These are phyloP conservation scores for Bothrops jararaca DNA, from an alignment of 2,113 vertebrate species.

Conservation along the genomic window DNA sequence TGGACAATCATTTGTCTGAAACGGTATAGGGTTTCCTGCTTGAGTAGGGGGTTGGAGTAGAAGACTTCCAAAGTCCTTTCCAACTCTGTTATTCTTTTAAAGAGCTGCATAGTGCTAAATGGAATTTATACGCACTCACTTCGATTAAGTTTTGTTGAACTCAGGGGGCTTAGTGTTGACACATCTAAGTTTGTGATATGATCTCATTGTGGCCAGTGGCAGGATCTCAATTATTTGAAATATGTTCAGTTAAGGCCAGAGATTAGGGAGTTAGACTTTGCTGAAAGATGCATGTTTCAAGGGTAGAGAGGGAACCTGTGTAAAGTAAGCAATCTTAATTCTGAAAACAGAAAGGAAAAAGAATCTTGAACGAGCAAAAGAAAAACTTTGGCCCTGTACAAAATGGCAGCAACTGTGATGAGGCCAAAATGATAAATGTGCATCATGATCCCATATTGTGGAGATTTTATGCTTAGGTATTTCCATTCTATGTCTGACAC, in stretches of 20 bases:
- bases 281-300: neutral
- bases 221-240: neutral
- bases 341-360: neutral
- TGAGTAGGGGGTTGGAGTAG: neutral
- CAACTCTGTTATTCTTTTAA: neutral
- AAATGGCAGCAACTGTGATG: neutral
- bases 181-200: neutral
- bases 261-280: neutral
- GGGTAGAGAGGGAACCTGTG: neutral
- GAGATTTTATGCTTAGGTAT: neutral
- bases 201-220: neutral
- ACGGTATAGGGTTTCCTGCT: neutral
- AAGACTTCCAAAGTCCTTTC: neutral
- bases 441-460: neutral
- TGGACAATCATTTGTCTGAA: neutral
- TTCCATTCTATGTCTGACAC: neutral
- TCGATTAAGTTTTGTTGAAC: neutral
- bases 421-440: neutral
- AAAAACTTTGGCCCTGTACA: neutral
- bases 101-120: neutral
- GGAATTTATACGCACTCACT: neutral
- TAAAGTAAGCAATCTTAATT: neutral
- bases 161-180: neutral
- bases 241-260: neutral
- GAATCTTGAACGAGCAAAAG: neutral